Evolutionary conservation across 1,140 invertebrate genomes (phyloP), one percentile per base, ranked within the genome.

Genomic region (Planococcus citri): DNA sequence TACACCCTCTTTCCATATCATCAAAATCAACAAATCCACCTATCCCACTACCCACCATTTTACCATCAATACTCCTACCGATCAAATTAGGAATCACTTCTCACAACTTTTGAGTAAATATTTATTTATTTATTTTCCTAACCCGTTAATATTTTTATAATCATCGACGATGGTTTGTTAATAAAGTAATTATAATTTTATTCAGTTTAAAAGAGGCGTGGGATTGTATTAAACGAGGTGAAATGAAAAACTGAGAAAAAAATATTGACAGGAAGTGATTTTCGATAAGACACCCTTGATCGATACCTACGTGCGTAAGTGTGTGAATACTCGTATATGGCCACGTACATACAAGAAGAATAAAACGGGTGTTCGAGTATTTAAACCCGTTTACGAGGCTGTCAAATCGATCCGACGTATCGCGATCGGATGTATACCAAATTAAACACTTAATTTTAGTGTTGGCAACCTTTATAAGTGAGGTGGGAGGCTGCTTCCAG

Each of bases 261-360:
- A 51, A 51, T 51, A 51, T 51, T 51, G 41, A 51, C 41, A 51
- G 41, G 41, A 51, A 51, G 41, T 51, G 41, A 51, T 51, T 51
- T n/a, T 20, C 41, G 41, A 51, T 51, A 51, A 51, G 41, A 51
- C 41, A 51, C 41, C 41, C 41, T 51, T 51, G 17, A 51, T 51
- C 41, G 17, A 51, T 51, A n/a, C 17, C 6, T 51, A 20, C 41
- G 17, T 51, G n/a, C 4, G 12, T 33, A 33, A n/a, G n/a, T n/a
- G n/a, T n/a, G n/a, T n/a, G n/a, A 8, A 37, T 37, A 37, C 33
- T 37, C 14, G 33, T n/a, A n/a, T n/a, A n/a, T n/a, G n/a, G n/a
- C n/a, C 33, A 37, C 6, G 14, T 8, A 14, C 6, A 37, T 37
- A 8, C 6, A 37, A 37, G 6, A 14, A 8, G 33, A 8, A 37